A percentile compares a stretch with the other conserved stretches of the same genome.
Evolutionary conservation across 2,113 vertebrate genomes (phyloP).

Genomic region (Noctilio leporinus): DNA sequence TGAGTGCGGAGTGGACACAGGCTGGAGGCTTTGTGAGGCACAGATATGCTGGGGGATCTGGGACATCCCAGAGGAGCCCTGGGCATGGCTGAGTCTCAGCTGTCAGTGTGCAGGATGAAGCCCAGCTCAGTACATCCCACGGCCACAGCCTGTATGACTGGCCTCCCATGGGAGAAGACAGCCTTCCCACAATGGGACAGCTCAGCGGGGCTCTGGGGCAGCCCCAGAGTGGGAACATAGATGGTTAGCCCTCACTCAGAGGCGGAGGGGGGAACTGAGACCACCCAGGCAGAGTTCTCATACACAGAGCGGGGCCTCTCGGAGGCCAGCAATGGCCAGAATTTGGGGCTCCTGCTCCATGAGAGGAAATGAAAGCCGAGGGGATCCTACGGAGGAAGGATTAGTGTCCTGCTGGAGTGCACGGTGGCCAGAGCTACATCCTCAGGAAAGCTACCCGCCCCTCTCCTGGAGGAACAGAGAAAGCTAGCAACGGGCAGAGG

Average conservation of each 20-base stretch:
- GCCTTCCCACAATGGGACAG: not conserved
- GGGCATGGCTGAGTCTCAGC: not conserved
- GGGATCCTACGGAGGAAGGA: not conserved
- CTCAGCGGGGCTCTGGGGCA: not conserved
- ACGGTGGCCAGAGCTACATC: not conserved
- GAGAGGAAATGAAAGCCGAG: not conserved
- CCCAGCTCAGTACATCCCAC: not conserved
- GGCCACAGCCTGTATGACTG: rapidly evolving
- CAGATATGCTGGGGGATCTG: not conserved
- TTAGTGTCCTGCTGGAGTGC: not conserved
- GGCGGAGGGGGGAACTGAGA: not conserved
- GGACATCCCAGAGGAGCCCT: not conserved
- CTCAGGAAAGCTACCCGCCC: not conserved
- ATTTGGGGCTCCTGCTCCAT: not conserved
- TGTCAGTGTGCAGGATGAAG: not conserved
- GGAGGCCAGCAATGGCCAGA: not conserved
- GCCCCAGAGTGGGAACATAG: not conserved
- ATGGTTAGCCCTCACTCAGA: too few relatives aligned
- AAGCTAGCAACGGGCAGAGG: not conserved
- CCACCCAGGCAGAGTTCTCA: not conserved
- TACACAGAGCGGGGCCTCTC: not conserved
- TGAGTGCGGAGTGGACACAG: not conserved
- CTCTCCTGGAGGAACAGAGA: not conserved
- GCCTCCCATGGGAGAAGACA: not conserved
- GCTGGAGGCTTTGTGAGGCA: not conserved